phyloP scores from a whole-genome alignment of 2,113 vertebrate species.

The Bubo blakistoni region DNA sequence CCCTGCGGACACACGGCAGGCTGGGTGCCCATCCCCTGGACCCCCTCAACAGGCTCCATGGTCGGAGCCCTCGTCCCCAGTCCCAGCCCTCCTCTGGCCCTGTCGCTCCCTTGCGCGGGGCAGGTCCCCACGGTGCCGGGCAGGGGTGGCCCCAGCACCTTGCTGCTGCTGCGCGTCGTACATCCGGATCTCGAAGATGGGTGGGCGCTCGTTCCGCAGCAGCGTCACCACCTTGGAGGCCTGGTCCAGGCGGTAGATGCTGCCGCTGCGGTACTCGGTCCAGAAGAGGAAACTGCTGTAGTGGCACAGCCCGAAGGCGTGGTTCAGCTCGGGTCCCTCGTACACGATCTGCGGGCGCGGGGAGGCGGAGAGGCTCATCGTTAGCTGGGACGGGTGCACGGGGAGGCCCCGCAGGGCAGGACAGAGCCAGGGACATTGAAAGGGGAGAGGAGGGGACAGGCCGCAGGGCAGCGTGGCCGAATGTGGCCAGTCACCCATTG shows the following conservation, averaged over 20 bases:
- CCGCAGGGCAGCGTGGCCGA: fast-evolving
- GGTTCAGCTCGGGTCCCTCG: slow-evolving; percentile 90
- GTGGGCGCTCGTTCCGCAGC: slow-evolving; percentile 90
- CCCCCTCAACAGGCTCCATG: not conserved
- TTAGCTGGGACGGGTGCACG: not conserved
- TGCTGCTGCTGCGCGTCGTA: slow-evolving; percentile 96
- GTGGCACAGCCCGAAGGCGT: slow-evolving; percentile 94
- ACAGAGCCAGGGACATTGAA: not conserved
- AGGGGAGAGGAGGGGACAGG: not conserved
- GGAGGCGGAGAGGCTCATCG: not conserved
- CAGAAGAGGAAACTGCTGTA: slow-evolving; percentile 93
- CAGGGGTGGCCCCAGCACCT: slow-evolving; percentile 70
- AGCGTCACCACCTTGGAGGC: slow-evolving; percentile 82
- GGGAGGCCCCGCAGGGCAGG: fast-evolving
- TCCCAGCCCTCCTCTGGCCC: not conserved
- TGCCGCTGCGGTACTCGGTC: slow-evolving; percentile 94
- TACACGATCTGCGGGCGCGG: slow-evolving; percentile 82
- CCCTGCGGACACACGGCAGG: fast-evolving
- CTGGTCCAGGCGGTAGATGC: slow-evolving; percentile 91
- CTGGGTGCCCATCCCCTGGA: too few species aligned
- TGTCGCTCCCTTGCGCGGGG: fast-evolving
- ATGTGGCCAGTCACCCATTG: fast-evolving
- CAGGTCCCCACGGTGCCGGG: fast-evolving
- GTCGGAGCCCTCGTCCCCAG: not conserved
- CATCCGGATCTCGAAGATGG: slow-evolving; percentile 96